Conservation (phyloP, 2,113 vertebrate genomes). For the Corythoichthys haematopterus region DNA sequence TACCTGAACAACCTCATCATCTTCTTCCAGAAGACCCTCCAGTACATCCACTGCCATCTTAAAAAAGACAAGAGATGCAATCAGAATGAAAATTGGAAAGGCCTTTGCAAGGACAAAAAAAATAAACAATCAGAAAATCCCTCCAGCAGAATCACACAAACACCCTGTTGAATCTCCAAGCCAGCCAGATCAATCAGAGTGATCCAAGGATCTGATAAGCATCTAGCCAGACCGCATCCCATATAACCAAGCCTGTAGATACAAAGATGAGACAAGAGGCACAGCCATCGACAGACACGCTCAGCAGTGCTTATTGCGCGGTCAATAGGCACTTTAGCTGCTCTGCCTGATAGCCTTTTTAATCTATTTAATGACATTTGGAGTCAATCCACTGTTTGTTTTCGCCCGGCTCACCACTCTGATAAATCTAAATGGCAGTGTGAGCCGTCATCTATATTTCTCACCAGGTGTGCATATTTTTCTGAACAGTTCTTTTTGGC, state of each 20-base stretch:
- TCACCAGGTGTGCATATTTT: constrained; percentile 4
- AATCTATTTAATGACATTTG: constrained; percentile 50
- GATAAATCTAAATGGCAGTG: constrained; percentile 27
- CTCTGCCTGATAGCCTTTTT: constrained; percentile 32
- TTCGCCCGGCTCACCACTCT: background rate
- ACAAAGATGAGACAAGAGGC: constrained; percentile 57
- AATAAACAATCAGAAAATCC: constrained; percentile 1
- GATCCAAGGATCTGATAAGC: constrained; percentile 52
- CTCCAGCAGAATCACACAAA: background rate
- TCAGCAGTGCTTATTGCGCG: constrained; percentile 54
- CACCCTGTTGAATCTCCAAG: constrained; percentile 18
- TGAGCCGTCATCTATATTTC: constrained; percentile 4
- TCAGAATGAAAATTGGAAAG: constrained; percentile 4
- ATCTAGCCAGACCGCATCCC: constrained; percentile 25
- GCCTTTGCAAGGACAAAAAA: background rate
- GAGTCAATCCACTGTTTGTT: constrained; percentile 18
- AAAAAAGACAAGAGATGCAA: constrained; percentile 10
- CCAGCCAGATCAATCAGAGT: constrained; percentile 42
- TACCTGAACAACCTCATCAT: constrained; percentile 80
- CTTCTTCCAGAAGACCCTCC: constrained; percentile 76
- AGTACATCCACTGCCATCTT: constrained; percentile 73
- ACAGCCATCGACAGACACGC: constrained; percentile 48
- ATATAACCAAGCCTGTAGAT: constrained; percentile 40
- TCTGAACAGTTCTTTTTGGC: constrained; percentile 22
- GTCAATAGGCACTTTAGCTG: constrained; percentile 51